Conservation (phyloP, 2,113 vertebrate genomes). For the Cromileptes altivelis region DNA sequence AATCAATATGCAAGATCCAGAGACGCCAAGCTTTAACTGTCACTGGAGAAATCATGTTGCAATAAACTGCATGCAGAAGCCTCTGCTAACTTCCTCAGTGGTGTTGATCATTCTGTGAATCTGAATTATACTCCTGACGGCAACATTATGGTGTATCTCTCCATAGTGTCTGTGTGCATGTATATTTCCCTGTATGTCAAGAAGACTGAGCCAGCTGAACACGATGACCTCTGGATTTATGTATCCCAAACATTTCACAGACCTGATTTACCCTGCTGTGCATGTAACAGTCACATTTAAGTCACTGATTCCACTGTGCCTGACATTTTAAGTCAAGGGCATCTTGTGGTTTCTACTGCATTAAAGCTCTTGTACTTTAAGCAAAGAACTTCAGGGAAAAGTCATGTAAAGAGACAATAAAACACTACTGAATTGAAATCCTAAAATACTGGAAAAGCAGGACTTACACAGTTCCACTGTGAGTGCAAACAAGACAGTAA, state of each 20-base stretch:
- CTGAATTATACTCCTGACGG: background rate
- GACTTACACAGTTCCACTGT: conserved; percentile 1
- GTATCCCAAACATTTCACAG: background rate
- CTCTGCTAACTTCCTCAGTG: conserved; percentile 32
- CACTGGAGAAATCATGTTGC: conserved; percentile 39
- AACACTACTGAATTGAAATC: background rate
- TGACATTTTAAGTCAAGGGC: conserved; percentile 25
- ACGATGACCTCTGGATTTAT: background rate
- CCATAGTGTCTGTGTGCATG: background rate
- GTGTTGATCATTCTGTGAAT: conserved; percentile 34
- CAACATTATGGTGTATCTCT: background rate
- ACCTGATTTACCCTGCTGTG: conserved; percentile 5
- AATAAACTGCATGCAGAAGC: conserved; percentile 66
- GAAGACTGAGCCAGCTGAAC: conserved; percentile 20
- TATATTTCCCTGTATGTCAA: background rate
- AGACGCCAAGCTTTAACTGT: conserved; percentile 17
- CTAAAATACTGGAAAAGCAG: background rate
- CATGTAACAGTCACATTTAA: background rate
- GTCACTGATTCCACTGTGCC: conserved; percentile 24
- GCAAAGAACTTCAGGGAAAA: conserved; percentile 10
- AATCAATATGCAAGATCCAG: conserved; percentile 48
- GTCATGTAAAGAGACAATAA: conserved; percentile 15
- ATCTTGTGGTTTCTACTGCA: conserved; percentile 17
- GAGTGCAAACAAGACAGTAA: background rate
- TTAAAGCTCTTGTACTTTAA: conserved; percentile 1